Base-by-base conservation (phyloP, 2,113 vertebrate genomes). In the Podarcis raffonei region DNA sequence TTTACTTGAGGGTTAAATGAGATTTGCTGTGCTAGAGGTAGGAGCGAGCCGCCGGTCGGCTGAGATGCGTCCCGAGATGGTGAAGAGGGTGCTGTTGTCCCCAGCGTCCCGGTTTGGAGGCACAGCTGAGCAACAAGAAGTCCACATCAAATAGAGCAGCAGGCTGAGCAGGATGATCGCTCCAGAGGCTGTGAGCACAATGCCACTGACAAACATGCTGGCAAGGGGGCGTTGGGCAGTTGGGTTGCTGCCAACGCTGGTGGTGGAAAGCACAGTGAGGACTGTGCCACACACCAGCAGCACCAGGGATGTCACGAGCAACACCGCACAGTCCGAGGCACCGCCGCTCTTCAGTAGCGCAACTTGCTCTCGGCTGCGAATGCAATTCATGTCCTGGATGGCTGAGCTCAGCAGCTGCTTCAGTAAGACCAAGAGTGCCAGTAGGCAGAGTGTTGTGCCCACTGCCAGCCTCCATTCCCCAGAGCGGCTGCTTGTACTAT, bases 371-470 rank as follows among this genome's bases (percentile, higher is more conserved):
- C 98, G 96, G 94, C 98, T 99, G 57, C 98, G 98, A 8, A 99
- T 93, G 85, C 99, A 99, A 87, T 99, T 99, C 99, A 99, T 99
- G 97, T 99, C 99, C 97, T 99, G 99, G 93, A 99, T 98, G 0
- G 99, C 99, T 0, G 99, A 99, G 95, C 99, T 99, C 94, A 99
- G 97, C 93, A 99, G 97, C 92, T 99, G 99, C 92, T 99, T 99
- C 88, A 98, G 98, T 68, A 99, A 97, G 66, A 99, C 97, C 0
- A 98, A 96, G 90, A 99, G 94, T 20, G 99, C 98, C 39, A 99
- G 97, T 81, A 99, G 97, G 92, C 99, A 99, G 84, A 99, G 97
- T 0, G 97, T 97, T 0, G 98, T 99, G 80, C 99, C 99, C 0
- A 96, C 97, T 0, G 98, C 99, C 57, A 99, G 96, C 6, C 99